Percentiles rank a stretch among this genome's conserved stretches.
phyloP scores from a whole-genome alignment of 2,888 invertebrate genomes.

The Andrena camellia region DNA sequence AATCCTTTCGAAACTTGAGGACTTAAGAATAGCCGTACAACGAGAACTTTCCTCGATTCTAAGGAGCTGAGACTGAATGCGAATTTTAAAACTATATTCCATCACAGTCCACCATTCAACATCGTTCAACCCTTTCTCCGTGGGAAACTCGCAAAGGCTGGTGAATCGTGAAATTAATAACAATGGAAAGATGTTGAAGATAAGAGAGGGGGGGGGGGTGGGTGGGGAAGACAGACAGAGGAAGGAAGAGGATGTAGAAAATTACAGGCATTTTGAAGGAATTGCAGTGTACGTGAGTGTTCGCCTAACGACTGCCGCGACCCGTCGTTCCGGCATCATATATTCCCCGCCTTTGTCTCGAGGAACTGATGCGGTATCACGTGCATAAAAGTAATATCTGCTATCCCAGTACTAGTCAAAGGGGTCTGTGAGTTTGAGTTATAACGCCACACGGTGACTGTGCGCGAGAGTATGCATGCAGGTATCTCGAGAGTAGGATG shows the following conservation, averaged over 20 bases:
- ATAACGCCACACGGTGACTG: conserved; percentile 59
- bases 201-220: background rate
- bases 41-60: background rate
- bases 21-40: background rate
- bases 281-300: conserved; percentile 58
- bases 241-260: conserved; percentile 48
- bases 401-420: conserved; percentile 69
- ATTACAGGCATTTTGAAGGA: conserved; percentile 58
- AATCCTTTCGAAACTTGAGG: background rate
- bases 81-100: conserved; percentile 22
- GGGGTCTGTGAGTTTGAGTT: conserved; percentile 72
- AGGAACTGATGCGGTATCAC: conserved; percentile 70
- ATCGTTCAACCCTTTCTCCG: conserved; percentile 36
- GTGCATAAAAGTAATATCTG: conserved; percentile 74
- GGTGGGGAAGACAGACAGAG: background rate
- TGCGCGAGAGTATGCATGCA: background rate
- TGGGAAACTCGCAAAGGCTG: conserved; percentile 25
- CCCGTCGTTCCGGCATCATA: conserved; percentile 41
- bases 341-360: conserved; percentile 65
- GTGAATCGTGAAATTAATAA: conserved; percentile 53
- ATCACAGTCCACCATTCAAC: conserved; percentile 38
- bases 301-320: conserved; percentile 35
- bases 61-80: background rate
- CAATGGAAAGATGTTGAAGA: conserved; percentile 13
- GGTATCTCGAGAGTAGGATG: conserved; percentile 5